Evolutionary conservation across 2,888 invertebrate genomes (phyloP).

Genomic region (Drosophila gaucha): DNA sequence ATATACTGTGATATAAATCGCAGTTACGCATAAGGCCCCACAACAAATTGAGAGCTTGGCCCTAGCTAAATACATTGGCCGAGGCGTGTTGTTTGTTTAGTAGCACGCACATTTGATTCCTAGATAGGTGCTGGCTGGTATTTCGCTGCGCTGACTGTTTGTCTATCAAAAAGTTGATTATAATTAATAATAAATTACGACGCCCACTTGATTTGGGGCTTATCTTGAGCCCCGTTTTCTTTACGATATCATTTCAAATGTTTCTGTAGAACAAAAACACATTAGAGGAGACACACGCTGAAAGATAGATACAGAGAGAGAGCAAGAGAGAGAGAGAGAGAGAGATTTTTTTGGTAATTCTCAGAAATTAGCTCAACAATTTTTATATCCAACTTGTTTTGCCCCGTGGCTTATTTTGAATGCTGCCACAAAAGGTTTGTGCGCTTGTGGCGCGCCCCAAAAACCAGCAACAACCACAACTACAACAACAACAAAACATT

Average conservation of each 20-base stretch:
- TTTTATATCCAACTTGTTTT: conserved; percentile 71
- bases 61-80: conserved; percentile 23
- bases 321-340: conserved; percentile 5
- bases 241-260: conserved; percentile 64
- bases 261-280: conserved; percentile 63
- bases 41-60: conserved; percentile 50
- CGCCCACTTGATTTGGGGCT: conserved; percentile 62
- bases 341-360: conserved; percentile 63
- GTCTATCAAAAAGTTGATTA: conserved; percentile 64
- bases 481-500: conserved; percentile 55
- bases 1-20: conserved; percentile 60
- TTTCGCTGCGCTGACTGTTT: conserved; percentile 29
- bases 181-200: conserved; percentile 68
- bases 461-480: conserved; percentile 37
- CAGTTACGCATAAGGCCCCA: conserved; percentile 52
- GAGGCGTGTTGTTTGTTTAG: conserved; percentile 64
- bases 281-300: conserved; percentile 26
- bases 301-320: not conserved
- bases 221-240: conserved; percentile 51
- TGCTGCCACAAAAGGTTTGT: conserved; percentile 76
- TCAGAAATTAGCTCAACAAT: conserved; percentile 82
- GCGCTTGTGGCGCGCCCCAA: conserved; percentile 70
- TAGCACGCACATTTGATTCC: conserved; percentile 67
- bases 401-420: conserved; percentile 66
- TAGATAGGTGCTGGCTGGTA: conserved; percentile 32